Percentiles rank a stretch among this genome's conserved stretches.
phyloP scores from a whole-genome alignment of 2,797 vertebrate species.

The Antennarius maculatus region DNA sequence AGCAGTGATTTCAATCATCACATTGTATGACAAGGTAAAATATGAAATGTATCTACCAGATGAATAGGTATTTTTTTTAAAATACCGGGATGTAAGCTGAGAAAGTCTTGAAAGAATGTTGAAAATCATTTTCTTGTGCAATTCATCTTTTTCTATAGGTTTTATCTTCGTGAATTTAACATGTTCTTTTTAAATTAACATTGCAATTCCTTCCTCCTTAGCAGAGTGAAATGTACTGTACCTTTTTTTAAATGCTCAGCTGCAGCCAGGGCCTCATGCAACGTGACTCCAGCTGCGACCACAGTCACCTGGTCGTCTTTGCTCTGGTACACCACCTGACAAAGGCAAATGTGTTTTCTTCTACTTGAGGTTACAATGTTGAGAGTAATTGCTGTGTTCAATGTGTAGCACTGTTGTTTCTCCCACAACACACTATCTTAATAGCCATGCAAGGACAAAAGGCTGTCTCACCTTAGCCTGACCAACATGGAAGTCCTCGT shows the following conservation, averaged over 20 bases:
- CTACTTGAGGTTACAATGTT: background rate
- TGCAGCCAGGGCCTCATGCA: conserved; percentile 92
- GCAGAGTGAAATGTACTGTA: conserved; percentile 47
- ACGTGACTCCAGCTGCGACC: conserved; percentile 90
- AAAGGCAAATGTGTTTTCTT: background rate
- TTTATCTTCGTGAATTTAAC: background rate
- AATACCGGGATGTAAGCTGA: background rate
- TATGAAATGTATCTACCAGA: background rate
- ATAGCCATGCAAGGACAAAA: background rate
- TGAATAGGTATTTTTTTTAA: background rate
- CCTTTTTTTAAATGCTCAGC: conserved; percentile 94
- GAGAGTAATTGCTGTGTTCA: background rate
- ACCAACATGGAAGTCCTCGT: conserved; percentile 92
- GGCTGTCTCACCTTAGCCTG: conserved; percentile 88
- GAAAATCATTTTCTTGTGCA: too few species aligned
- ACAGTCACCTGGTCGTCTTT: conserved; percentile 95
- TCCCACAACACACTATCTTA: background rate
- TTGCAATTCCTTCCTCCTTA: background rate
- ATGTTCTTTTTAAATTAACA: background rate
- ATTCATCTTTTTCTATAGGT: background rate
- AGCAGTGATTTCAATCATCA: background rate
- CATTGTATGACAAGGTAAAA: background rate
- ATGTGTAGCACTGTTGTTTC: background rate
- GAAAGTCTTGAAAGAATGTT: too few species aligned
- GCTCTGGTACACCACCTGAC: conserved; percentile 89